Conservation (phyloP, 2,113 vertebrate species). For the Pteruthius melanotis region DNA sequence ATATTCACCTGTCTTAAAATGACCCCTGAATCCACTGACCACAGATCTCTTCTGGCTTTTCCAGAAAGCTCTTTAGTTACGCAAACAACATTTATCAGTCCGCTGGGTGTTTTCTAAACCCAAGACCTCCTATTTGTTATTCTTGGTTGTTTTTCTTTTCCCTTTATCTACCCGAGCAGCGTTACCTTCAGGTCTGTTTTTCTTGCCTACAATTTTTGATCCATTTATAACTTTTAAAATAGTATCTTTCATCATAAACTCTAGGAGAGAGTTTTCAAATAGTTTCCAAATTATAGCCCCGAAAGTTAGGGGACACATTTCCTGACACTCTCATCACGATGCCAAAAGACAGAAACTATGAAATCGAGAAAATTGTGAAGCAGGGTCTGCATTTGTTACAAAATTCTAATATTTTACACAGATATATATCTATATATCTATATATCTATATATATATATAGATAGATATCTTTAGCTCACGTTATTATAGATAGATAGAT, state of each 20-base stretch:
- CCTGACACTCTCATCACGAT: background rate
- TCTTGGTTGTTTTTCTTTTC: slow-evolving; percentile 32
- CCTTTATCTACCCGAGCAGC: background rate
- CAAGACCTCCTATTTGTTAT: slow-evolving; percentile 9
- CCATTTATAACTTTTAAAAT: background rate
- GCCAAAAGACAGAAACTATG: background rate
- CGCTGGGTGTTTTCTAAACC: background rate
- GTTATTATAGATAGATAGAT: background rate
- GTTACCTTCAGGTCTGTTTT: background rate
- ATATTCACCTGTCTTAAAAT: background rate
- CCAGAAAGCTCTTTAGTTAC: background rate
- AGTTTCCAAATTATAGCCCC: background rate
- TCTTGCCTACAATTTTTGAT: background rate
- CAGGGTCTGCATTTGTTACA: background rate
- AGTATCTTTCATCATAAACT: background rate
- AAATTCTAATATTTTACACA: background rate
- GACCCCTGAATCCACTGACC: background rate
- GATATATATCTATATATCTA: too few species aligned
- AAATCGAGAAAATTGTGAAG: background rate
- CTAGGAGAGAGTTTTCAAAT: background rate
- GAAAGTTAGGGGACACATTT: background rate
- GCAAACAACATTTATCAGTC: background rate
- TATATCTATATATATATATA: too few species aligned
- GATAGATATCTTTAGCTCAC: background rate
- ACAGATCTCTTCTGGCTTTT: background rate